phyloP scores from a whole-genome alignment of 1,140 invertebrate species.

The Planococcus citri region DNA sequence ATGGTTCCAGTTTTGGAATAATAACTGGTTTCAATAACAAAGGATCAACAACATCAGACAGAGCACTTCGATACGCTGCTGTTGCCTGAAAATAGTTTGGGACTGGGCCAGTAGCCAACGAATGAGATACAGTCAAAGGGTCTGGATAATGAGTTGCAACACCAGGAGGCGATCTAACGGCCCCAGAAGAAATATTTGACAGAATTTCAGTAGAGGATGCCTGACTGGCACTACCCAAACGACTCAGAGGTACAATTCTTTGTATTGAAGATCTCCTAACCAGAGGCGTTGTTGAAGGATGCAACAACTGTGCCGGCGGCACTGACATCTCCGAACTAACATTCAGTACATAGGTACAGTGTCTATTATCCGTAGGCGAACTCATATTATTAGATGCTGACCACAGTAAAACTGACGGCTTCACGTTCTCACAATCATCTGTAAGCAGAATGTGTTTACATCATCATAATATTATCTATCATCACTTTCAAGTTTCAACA shows the following conservation, averaged over 20 bases:
- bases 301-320: no score
- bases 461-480: neutral
- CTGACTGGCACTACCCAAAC: no score
- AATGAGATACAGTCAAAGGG: neutral
- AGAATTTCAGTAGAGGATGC: no score
- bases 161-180: no score
- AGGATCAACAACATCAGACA: no score
- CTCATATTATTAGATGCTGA: conserved; percentile 9
- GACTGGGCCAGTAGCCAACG: no score
- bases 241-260: conserved; percentile 23
- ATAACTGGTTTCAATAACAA: conserved; percentile 22
- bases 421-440: conserved; percentile 18
- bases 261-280: conserved; percentile 22
- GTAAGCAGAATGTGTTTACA: conserved; percentile 9
- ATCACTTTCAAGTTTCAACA: no score
- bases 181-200: no score
- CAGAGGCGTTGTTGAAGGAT: conserved; percentile 22
- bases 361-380: neutral
- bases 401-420: conserved; percentile 26
- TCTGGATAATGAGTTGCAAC: neutral
- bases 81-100: no score
- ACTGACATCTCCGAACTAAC: conserved; percentile 23
- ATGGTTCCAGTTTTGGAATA: neutral
- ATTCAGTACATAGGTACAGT: neutral
- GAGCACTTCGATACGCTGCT: no score